A percentile compares a stretch with the other conserved stretches of the same genome.
phyloP scores from a whole-genome alignment of 2,888 invertebrate genomes.

The Lepetodrilus schrolli region DNA sequence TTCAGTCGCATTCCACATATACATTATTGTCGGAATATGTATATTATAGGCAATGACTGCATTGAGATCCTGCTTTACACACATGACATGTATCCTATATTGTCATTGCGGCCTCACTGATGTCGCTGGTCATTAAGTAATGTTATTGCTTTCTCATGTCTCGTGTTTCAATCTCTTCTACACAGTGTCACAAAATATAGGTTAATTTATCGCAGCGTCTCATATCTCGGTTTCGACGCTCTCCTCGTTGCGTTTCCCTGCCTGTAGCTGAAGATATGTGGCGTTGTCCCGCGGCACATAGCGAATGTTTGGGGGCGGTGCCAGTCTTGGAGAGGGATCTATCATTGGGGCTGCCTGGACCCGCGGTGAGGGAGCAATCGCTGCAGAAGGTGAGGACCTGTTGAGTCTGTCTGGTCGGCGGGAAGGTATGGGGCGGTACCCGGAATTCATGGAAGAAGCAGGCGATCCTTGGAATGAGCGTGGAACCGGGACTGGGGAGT shows the following conservation, averaged over 20 bases:
- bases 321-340: background rate
- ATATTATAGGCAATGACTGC: too few relatives aligned
- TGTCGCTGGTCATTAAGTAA: too few relatives aligned
- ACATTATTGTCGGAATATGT: too few relatives aligned
- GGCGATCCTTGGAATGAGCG: background rate
- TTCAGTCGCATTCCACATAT: too few relatives aligned
- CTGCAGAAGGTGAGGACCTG: background rate
- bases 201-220: too few relatives aligned
- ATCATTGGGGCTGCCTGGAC: background rate
- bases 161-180: too few relatives aligned
- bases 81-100: too few relatives aligned
- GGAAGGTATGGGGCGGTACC: background rate
- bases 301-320: background rate
- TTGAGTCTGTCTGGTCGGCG: background rate
- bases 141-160: too few relatives aligned
- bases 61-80: too few relatives aligned
- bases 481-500: background rate
- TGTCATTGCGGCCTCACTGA: too few relatives aligned
- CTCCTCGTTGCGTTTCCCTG: constrained; percentile 28
- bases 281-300: constrained; percentile 1
- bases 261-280: constrained; percentile 18
- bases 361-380: background rate
- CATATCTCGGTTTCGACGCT: constrained; percentile 47
- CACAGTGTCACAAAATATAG: too few relatives aligned
- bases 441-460: background rate